These are phyloP conservation scores for Globia sparganii DNA, from an alignment of 2,888 invertebrate species.

Conservation along the genomic window DNA sequence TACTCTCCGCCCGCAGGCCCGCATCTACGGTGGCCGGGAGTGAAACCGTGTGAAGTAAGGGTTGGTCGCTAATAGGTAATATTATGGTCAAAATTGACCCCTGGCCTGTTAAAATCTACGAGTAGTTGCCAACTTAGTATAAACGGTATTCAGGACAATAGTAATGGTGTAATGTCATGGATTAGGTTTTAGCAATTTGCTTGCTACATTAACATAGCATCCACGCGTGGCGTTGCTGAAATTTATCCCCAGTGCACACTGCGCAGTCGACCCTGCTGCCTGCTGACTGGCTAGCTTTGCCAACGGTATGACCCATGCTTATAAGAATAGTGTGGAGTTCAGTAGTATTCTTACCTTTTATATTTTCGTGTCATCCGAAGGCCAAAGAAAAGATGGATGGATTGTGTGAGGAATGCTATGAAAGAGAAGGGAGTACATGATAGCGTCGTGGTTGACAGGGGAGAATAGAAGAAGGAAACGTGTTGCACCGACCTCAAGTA, in stretches of 20 bases:
- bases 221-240: not conserved
- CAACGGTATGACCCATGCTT: not conserved
- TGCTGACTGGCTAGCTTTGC: not conserved
- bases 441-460: too few species aligned
- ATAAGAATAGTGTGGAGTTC: not conserved
- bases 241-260: not conserved
- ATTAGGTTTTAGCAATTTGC: not conserved
- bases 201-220: not conserved
- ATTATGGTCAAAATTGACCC: not conserved
- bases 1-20: too few species aligned
- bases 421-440: not conserved
- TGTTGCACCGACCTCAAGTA: too few species aligned
- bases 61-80: too few species aligned
- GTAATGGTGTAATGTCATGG: not conserved
- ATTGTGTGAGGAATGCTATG: not conserved
- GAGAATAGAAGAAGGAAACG: too few species aligned
- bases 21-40: too few species aligned
- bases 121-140: not conserved
- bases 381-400: not conserved
- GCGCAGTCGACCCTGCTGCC: not conserved
- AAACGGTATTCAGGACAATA: not conserved
- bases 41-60: too few species aligned
- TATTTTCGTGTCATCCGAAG: too few species aligned
- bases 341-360: too few species aligned
- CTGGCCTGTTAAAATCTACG: not conserved